Conservation (phyloP, 2,888 invertebrate genomes). For the Xestia xanthographa region DNA sequence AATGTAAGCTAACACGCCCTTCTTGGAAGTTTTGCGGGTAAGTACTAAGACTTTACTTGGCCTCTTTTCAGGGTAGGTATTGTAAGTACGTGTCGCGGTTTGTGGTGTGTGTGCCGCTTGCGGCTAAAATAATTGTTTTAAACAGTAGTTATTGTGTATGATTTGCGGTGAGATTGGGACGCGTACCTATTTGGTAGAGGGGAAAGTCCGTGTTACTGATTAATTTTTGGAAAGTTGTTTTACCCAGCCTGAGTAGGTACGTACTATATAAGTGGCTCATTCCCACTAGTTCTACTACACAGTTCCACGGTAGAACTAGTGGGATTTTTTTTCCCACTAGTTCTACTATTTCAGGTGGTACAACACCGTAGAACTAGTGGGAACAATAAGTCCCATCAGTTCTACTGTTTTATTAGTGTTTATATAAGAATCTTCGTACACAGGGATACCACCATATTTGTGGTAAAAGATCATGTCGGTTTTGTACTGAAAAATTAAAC, state of each 20-base stretch:
- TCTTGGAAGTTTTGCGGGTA: constrained; percentile 32
- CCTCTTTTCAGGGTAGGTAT: constrained; percentile 12
- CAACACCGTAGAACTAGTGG: too few relatives aligned
- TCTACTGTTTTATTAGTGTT: neutral
- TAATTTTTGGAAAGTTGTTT: constrained; percentile 4
- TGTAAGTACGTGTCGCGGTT: constrained; percentile 17
- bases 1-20: constrained; percentile 38
- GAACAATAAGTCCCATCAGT: too few relatives aligned
- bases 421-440: neutral
- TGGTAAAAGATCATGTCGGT: neutral
- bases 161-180: constrained; percentile 29
- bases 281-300: too few relatives aligned
- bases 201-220: constrained; percentile 28
- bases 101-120: neutral
- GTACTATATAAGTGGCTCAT: too few relatives aligned
- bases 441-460: neutral
- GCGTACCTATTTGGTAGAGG: neutral
- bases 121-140: constrained; percentile 23
- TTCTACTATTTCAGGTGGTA: too few relatives aligned
- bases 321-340: too few relatives aligned
- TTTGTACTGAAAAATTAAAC: neutral
- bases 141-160: neutral
- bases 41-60: constrained; percentile 21
- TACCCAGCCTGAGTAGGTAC: neutral
- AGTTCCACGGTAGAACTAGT: too few relatives aligned